Evolutionary conservation across 2,888 invertebrate genomes (phyloP).

Genomic region (Ypsolopha sequella): DNA sequence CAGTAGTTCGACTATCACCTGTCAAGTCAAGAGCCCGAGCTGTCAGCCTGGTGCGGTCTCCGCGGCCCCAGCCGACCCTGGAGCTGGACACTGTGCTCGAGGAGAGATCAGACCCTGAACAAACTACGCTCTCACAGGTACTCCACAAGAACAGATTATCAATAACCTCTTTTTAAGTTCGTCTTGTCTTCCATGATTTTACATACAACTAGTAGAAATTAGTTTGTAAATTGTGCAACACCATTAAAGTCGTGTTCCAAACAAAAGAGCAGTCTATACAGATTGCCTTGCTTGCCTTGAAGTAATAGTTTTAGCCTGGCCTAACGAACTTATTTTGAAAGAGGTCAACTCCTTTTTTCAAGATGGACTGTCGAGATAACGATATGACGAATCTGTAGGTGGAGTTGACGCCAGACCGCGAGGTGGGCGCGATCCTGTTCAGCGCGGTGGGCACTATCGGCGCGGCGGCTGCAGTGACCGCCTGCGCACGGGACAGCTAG

Average conservation of each 20-base stretch:
- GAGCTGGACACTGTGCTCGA: conserved; percentile 89
- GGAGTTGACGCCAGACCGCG: conserved; percentile 63
- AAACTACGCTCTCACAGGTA: conserved; percentile 68
- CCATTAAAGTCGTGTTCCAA: too few species aligned
- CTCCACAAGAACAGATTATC: background rate
- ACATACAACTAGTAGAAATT: too few species aligned
- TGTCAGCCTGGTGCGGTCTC: conserved; percentile 67
- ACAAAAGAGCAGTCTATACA: too few species aligned
- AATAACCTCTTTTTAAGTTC: too few species aligned
- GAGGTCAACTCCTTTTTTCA: too few species aligned
- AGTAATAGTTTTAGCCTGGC: too few species aligned
- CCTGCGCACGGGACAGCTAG: conserved; percentile 70
- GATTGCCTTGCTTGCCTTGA: too few species aligned
- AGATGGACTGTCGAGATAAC: background rate
- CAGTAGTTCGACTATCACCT: conserved; percentile 78
- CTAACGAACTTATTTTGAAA: too few species aligned
- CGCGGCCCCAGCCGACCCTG: conserved; percentile 80
- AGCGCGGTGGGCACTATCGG: conserved; percentile 44
- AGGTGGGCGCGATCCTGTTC: conserved; percentile 54
- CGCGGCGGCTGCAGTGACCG: conserved; percentile 32
- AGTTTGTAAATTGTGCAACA: too few species aligned
- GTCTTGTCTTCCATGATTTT: too few species aligned
- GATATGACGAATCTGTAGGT: conserved; percentile 25
- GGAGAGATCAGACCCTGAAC: conserved; percentile 84
- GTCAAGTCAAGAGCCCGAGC: conserved; percentile 41